These are phyloP conservation scores for Limnodromus scolopaceus DNA, from an alignment of 2,797 vertebrate species.

Conservation along the genomic window DNA sequence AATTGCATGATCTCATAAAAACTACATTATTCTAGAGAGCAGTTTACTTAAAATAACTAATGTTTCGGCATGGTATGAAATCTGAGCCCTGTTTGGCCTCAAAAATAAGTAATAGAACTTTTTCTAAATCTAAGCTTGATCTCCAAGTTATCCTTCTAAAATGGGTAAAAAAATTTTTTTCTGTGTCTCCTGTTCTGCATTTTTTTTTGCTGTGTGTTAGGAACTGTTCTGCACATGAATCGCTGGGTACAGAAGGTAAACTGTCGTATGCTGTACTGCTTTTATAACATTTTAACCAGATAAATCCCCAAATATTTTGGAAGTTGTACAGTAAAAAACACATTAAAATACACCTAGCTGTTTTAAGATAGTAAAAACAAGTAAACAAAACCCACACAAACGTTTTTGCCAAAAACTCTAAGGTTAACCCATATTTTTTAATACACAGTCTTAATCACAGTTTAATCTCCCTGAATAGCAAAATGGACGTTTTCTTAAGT, in stretches of 20 bases:
- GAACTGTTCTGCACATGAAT: background rate
- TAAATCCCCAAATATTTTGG: background rate
- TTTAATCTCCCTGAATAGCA: background rate
- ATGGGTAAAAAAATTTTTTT: background rate
- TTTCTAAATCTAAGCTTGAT: background rate
- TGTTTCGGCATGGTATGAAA: background rate
- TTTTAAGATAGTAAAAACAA: background rate
- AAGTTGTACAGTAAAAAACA: background rate
- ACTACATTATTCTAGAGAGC: background rate
- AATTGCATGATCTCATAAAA: background rate
- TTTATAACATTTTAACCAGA: background rate
- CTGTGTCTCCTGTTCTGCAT: background rate
- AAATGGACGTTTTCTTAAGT: background rate
- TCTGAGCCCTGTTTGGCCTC: background rate
- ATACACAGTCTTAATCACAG: background rate
- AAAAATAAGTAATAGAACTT: background rate
- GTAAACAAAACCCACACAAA: background rate
- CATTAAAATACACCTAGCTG: background rate
- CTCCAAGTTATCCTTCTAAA: background rate
- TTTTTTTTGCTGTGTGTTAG: background rate
- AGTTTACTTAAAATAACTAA: background rate
- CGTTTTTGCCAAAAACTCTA: background rate
- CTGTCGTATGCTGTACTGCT: background rate
- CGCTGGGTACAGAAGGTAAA: background rate
- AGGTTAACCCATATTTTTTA: background rate